Percentiles rank a stretch among this genome's conserved stretches.
Conservation (phyloP, 2,797 vertebrate genomes). For the Lacerta viridis region DNA sequence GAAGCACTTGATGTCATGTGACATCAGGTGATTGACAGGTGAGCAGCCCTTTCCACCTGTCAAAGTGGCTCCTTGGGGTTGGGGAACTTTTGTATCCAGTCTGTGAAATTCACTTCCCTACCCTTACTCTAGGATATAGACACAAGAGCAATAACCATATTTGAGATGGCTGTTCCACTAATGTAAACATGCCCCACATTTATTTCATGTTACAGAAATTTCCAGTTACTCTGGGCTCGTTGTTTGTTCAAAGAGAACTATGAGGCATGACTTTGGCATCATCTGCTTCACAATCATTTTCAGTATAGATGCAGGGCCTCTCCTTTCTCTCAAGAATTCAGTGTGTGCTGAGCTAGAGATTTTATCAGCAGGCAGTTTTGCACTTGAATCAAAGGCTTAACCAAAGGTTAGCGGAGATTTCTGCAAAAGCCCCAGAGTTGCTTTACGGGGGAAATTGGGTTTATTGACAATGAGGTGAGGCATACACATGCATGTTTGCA, state of each 20-base stretch:
- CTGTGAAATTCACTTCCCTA: too few relatives aligned
- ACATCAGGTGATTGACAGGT: too few relatives aligned
- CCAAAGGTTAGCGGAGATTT: conserved; percentile 33
- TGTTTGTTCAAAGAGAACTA: conserved; percentile 34
- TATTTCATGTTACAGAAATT: not conserved
- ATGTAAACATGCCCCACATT: too few relatives aligned
- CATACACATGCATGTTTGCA: not conserved
- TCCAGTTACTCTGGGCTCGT: conserved; percentile 41
- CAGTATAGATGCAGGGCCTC: conserved; percentile 31
- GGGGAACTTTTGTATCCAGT: too few relatives aligned
- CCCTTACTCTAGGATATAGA: too few relatives aligned
- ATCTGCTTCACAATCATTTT: conserved; percentile 50
- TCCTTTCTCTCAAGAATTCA: conserved; percentile 46
- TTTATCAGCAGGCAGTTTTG: conserved; percentile 45
- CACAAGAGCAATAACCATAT: too few relatives aligned
- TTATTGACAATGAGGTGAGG: not conserved
- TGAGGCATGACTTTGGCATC: conserved; percentile 32
- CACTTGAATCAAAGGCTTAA: conserved; percentile 45
- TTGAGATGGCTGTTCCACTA: too few relatives aligned
- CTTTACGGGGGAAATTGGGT: not conserved
- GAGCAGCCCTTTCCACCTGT: too few relatives aligned
- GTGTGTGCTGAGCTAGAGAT: conserved; percentile 46
- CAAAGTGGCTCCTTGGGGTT: too few relatives aligned
- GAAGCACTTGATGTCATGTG: too few relatives aligned
- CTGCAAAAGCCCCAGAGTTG: not conserved